Evolutionary conservation across 1,140 invertebrate genomes (phyloP).

Genomic region (Lethrus apterus): DNA sequence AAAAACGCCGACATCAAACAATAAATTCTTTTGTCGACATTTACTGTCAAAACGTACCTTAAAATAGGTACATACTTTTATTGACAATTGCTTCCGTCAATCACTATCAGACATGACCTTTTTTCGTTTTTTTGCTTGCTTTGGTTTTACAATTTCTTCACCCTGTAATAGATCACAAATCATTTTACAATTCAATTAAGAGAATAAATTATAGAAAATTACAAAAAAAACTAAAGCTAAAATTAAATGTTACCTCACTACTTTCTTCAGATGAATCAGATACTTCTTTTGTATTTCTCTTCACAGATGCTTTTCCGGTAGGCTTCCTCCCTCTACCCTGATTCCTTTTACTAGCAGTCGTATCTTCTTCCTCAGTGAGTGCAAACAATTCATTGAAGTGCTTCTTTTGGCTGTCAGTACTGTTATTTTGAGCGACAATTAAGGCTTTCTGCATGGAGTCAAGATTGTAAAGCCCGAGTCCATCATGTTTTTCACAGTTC

Average conservation of each 20-base stretch:
- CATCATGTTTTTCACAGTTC: constrained; percentile 54
- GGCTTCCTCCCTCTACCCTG: constrained; percentile 52
- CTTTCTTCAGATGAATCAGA: constrained; percentile 69
- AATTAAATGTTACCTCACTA: constrained; percentile 57
- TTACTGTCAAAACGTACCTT: constrained; percentile 6
- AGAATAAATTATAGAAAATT: too few species aligned
- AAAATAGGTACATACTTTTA: too few species aligned
- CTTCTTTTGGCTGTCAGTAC: constrained; percentile 77
- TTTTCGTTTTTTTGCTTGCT: constrained; percentile 79
- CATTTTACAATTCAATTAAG: too few species aligned
- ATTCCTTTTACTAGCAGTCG: constrained; percentile 44
- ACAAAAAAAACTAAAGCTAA: constrained; percentile 1
- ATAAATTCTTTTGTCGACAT: background rate
- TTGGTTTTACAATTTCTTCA: constrained; percentile 77
- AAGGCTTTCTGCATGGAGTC: constrained; percentile 87
- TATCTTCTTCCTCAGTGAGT: constrained; percentile 75
- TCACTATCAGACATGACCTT: constrained; percentile 82
- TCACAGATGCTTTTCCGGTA: constrained; percentile 35
- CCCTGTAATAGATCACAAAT: constrained; percentile 50
- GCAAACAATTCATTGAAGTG: constrained; percentile 88
- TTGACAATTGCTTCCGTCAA: constrained; percentile 47
- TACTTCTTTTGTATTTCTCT: constrained; percentile 48
- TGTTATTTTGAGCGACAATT: constrained; percentile 67
- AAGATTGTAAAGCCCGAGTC: constrained; percentile 61
- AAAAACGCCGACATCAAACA: background rate